Percentiles rank a stretch among this genome's conserved stretches.
These are phyloP conservation scores for Diadophis punctatus DNA, from an alignment of 2,113 vertebrate genomes.

Conservation along the genomic window DNA sequence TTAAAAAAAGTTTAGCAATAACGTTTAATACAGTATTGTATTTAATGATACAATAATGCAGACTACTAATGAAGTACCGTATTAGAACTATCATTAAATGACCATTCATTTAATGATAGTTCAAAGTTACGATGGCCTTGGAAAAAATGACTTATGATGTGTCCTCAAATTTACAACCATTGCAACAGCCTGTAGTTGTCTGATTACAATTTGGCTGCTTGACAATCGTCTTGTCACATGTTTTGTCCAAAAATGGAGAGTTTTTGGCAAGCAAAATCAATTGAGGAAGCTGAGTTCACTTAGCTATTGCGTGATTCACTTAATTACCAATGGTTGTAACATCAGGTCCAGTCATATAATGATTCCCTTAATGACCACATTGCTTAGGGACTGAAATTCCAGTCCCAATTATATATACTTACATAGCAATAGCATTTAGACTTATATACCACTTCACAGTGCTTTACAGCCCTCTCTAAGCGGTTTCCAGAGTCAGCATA, in stretches of 20 bases:
- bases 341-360: neutral
- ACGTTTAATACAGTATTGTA: neutral
- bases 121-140: neutral
- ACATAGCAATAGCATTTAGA: too few relatives aligned
- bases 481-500: too few relatives aligned
- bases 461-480: too few relatives aligned
- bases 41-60: neutral
- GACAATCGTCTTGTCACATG: neutral
- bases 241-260: neutral
- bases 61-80: neutral
- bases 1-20: neutral
- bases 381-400: neutral
- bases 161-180: neutral
- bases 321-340: neutral
- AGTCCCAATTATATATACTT: neutral
- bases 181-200: neutral
- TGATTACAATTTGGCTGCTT: neutral
- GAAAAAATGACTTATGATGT: neutral
- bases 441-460: too few relatives aligned
- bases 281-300: neutral
- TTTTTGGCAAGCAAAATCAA: neutral
- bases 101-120: neutral
- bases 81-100: too few relatives aligned
- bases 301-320: neutral
- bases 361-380: neutral